Evolutionary conservation across 2,888 invertebrate genomes (phyloP).

Genomic region (Aspidapion aeneum): DNA sequence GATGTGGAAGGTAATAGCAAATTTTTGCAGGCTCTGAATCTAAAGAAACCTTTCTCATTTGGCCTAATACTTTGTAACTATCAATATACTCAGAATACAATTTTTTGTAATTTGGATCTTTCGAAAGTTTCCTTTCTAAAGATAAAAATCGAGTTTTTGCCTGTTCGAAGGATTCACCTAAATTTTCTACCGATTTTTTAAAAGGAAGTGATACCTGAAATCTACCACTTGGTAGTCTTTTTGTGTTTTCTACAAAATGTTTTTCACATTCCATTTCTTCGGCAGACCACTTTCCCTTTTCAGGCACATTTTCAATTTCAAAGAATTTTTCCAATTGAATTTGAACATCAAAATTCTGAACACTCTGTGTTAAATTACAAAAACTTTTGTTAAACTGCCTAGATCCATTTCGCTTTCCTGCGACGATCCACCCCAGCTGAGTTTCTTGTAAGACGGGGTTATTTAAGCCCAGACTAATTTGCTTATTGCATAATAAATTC

Average conservation of each 20-base stretch:
- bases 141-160: not conserved
- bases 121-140: not conserved
- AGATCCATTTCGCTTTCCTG: not conserved
- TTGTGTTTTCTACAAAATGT: not conserved
- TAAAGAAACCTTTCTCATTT: not conserved
- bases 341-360: not conserved
- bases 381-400: not conserved
- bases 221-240: not conserved
- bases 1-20: not conserved
- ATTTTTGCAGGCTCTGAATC: not conserved
- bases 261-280: not conserved
- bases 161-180: not conserved
- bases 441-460: not conserved
- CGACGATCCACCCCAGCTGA: not conserved
- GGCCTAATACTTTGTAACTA: not conserved
- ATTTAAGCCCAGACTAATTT: not conserved
- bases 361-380: not conserved
- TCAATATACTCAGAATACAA: not conserved
- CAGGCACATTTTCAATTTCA: not conserved
- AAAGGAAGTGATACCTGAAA: not conserved
- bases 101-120: too few species aligned
- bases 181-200: not conserved
- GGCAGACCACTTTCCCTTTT: too few species aligned
- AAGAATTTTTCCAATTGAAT: not conserved
- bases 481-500: not conserved